Percentiles rank a stretch among this genome's conserved stretches.
Evolutionary conservation across 2,797 vertebrate genomes (phyloP).

Genomic region (Sphenopsis melanotis): DNA sequence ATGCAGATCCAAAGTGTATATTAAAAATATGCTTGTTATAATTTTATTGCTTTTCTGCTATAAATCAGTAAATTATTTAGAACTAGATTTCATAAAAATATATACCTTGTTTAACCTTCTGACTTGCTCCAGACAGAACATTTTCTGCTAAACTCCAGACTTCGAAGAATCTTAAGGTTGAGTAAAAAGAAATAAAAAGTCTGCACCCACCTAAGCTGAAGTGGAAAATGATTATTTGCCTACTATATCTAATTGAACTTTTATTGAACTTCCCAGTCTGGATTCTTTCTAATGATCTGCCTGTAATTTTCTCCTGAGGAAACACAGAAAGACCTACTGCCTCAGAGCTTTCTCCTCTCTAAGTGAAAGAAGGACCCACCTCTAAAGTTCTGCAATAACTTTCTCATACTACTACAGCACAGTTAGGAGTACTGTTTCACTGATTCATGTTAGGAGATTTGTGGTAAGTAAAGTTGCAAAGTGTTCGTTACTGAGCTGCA

Average conservation of each 20-base stretch:
- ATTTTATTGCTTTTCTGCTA: neutral
- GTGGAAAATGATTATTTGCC: neutral
- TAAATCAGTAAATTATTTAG: neutral
- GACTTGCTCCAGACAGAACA: neutral
- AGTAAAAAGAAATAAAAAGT: neutral
- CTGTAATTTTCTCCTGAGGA: neutral
- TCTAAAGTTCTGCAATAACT: neutral
- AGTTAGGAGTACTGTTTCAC: neutral
- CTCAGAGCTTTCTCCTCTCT: neutral
- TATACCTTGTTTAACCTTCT: neutral
- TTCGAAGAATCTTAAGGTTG: neutral
- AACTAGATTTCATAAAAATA: neutral
- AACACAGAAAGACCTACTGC: neutral
- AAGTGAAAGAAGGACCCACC: neutral
- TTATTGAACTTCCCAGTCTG: neutral
- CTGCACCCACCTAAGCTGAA: accelerated
- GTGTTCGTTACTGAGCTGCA: neutral
- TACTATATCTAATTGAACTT: neutral
- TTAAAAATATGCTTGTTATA: neutral
- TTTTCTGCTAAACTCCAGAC: neutral
- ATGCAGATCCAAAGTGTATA: neutral
- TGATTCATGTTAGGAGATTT: neutral
- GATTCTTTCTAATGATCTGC: neutral
- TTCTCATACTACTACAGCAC: neutral
- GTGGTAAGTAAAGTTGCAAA: neutral